Percentiles rank a stretch among this genome's conserved stretches.
Conservation (phyloP, 2,888 invertebrate species). For the Oscheius onirici region DNA sequence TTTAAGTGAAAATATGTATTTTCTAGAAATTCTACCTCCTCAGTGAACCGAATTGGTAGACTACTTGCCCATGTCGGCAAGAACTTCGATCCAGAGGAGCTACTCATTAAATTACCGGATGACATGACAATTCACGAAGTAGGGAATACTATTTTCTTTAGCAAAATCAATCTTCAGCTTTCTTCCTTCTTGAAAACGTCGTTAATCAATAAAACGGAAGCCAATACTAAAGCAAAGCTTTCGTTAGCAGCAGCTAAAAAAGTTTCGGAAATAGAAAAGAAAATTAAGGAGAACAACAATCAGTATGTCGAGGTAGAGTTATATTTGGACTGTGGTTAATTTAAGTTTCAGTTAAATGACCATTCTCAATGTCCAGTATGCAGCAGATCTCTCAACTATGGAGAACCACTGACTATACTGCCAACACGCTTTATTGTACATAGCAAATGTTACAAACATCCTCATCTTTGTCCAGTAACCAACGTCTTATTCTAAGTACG, state of each 20-base stretch:
- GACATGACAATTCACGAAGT: conserved; percentile 1
- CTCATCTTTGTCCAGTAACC: conserved; percentile 19
- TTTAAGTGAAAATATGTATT: not conserved
- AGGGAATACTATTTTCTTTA: not conserved
- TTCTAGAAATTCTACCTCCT: not conserved
- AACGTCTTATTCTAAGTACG: not conserved
- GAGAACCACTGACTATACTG: conserved; percentile 2
- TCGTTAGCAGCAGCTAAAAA: not conserved
- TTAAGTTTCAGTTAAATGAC: conserved; percentile 15
- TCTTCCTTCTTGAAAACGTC: conserved; percentile 10
- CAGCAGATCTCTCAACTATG: not conserved
- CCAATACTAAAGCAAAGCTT: not conserved
- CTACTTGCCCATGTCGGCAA: conserved; percentile 10
- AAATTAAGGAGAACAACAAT: not conserved
- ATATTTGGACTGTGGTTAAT: not conserved
- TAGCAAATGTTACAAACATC: conserved; percentile 8
- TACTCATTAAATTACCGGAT: not conserved
- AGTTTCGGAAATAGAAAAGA: not conserved
- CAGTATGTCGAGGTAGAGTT: not conserved
- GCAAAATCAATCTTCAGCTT: not conserved
- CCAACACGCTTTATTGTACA: conserved; percentile 12
- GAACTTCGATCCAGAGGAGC: conserved; percentile 11
- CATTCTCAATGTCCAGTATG: conserved; percentile 5
- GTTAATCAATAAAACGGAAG: not conserved
- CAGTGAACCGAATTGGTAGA: not conserved